Conservation (phyloP, 2,797 vertebrate species). For the Discoglossus pictus region DNA sequence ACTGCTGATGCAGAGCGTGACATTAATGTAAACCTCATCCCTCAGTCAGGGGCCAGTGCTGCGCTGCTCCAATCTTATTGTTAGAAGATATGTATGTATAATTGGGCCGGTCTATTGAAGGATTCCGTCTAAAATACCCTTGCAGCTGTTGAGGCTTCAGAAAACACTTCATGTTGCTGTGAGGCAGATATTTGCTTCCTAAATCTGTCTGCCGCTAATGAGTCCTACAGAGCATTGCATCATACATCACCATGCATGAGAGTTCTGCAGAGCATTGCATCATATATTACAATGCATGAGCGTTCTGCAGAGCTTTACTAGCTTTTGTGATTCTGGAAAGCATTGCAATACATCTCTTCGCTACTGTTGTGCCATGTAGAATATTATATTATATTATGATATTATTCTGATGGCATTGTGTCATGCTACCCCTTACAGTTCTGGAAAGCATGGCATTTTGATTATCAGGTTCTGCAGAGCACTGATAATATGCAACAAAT, state of each 20-base stretch:
- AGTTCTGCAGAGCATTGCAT: slow-evolving; percentile 11
- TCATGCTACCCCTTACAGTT: no score
- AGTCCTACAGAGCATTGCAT: slow-evolving; percentile 12
- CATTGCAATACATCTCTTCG: no score
- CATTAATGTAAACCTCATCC: slow-evolving; percentile 21
- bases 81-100: not conserved
- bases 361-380: no score
- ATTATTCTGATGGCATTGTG: no score
- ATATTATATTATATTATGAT: no score
- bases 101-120: not conserved
- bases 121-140: not conserved
- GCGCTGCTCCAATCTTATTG: not conserved
- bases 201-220: not conserved
- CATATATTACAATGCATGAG: not conserved
- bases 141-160: slow-evolving; percentile 3
- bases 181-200: no score
- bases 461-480: no score
- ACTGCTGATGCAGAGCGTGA: slow-evolving; percentile 35
- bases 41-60: slow-evolving; percentile 7
- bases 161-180: no score
- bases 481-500: no score
- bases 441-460: no score
- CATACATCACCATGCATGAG: not conserved
- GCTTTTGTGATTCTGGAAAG: no score
- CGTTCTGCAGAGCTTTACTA: slow-evolving; percentile 13